phyloP scores from a whole-genome alignment of 2,113 vertebrate species.

The Nycticebus coucang region DNA sequence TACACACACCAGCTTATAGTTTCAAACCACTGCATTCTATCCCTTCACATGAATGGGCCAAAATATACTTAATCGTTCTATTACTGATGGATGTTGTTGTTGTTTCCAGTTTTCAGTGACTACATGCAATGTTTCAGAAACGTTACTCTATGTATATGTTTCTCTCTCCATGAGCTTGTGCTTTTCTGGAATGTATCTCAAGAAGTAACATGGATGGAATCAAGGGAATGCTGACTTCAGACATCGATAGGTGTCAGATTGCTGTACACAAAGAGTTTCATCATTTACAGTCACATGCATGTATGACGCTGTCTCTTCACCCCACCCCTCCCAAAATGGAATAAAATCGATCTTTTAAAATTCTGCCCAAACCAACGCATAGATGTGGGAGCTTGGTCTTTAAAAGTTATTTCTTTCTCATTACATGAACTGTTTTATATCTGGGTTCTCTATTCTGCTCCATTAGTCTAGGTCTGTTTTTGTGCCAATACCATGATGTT shows the following conservation, averaged over 20 bases:
- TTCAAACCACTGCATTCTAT: background rate
- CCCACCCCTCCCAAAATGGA: background rate
- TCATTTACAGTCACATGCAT: background rate
- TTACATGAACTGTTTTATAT: background rate
- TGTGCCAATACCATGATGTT: too few relatives aligned
- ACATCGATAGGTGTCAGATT: background rate
- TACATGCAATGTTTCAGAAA: background rate
- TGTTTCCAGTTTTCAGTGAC: background rate
- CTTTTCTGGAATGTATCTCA: background rate
- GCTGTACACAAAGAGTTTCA: background rate
- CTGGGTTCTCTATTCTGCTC: too few relatives aligned
- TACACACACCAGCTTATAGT: background rate
- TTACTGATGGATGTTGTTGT: background rate
- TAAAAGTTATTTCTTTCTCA: background rate
- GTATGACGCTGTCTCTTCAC: background rate
- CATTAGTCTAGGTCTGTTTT: too few relatives aligned
- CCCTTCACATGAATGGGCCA: background rate
- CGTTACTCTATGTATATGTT: background rate
- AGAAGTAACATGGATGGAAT: background rate
- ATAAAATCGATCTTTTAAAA: background rate
- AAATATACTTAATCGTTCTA: background rate
- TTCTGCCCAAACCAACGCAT: background rate
- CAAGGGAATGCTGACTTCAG: background rate
- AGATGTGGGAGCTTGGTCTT: background rate
- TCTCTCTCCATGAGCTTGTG: accelerated